A percentile compares a stretch with the other conserved stretches of the same genome.
Conservation (phyloP, 2,888 invertebrate genomes). For the Oxyteleia sp. region DNA sequence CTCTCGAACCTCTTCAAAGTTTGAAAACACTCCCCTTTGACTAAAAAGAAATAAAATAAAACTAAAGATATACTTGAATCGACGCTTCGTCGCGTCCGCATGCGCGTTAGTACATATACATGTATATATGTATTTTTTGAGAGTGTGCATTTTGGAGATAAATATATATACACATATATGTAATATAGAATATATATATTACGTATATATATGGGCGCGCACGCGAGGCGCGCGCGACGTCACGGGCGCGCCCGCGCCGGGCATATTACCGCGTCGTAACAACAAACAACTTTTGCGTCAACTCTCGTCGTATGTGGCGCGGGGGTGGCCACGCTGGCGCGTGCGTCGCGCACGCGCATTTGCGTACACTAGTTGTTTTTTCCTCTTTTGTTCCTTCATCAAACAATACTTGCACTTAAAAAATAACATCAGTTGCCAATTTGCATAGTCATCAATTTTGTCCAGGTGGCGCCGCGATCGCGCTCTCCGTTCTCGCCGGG, state of each 20-base stretch:
- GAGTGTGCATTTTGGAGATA: slow-evolving; percentile 77
- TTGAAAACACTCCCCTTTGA: too few species aligned
- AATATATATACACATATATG: slow-evolving; percentile 83
- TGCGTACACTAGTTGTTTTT: slow-evolving; percentile 49
- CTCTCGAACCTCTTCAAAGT: too few species aligned
- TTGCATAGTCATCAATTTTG: slow-evolving; percentile 74
- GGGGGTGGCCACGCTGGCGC: slow-evolving; percentile 17
- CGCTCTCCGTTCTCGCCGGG: not conserved
- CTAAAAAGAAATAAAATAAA: too few species aligned
- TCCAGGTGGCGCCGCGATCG: slow-evolving; percentile 48
- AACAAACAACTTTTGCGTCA: slow-evolving; percentile 31
- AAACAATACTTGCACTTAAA: slow-evolving; percentile 83
- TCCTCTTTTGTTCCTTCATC: slow-evolving; percentile 47
- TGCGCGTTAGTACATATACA: too few species aligned
- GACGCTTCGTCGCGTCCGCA: too few species aligned
- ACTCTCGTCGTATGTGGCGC: not conserved
- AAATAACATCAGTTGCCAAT: slow-evolving; percentile 83
- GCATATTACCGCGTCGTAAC: slow-evolving; percentile 10
- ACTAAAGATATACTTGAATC: too few species aligned
- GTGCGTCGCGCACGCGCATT: slow-evolving; percentile 56
- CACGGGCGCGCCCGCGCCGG: slow-evolving; percentile 7
- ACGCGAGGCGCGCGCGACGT: not conserved
- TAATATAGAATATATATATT: slow-evolving; percentile 77
- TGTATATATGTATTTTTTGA: too few species aligned
- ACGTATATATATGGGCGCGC: slow-evolving; percentile 69